phyloP scores from a whole-genome alignment of 1,140 invertebrate genomes.

The Arctopsyche grandis region DNA sequence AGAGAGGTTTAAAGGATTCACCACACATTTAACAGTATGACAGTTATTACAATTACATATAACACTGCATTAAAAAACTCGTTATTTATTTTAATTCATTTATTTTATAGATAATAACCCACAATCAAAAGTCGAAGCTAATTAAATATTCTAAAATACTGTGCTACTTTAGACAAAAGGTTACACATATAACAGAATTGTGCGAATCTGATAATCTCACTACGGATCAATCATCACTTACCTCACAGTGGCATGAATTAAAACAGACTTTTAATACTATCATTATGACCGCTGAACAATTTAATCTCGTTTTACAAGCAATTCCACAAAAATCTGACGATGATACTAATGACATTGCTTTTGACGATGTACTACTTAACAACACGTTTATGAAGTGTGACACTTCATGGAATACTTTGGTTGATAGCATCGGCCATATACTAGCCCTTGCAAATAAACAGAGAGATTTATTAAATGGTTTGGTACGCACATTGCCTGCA shows the following conservation, averaged over 20 bases:
- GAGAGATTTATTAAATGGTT: slow-evolving; percentile 60
- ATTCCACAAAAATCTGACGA: slow-evolving; percentile 62
- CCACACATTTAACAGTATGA: slow-evolving; percentile 66
- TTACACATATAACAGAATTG: slow-evolving; percentile 60
- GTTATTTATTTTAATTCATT: neutral
- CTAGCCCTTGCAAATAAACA: slow-evolving; percentile 62
- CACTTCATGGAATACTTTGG: slow-evolving; percentile 64
- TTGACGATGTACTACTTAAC: slow-evolving; percentile 60
- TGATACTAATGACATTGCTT: slow-evolving; percentile 55
- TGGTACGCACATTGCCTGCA: slow-evolving; percentile 56
- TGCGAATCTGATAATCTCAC: slow-evolving; percentile 59
- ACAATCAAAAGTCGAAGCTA: slow-evolving; percentile 66
- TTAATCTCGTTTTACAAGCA: slow-evolving; percentile 69
- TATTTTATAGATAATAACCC: slow-evolving; percentile 63
- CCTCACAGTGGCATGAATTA: slow-evolving; percentile 58
- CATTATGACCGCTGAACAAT: slow-evolving; percentile 68
- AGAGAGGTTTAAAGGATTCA: slow-evolving; percentile 85
- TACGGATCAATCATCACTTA: slow-evolving; percentile 57
- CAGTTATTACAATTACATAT: neutral
- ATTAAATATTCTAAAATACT: slow-evolving; percentile 64
- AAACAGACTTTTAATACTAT: slow-evolving; percentile 65
- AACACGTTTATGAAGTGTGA: slow-evolving; percentile 65
- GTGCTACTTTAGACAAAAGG: slow-evolving; percentile 62
- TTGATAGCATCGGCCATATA: slow-evolving; percentile 61
- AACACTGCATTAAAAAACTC: neutral